phyloP scores from a whole-genome alignment of 2,888 invertebrate species.

The Clunio marinus region DNA sequence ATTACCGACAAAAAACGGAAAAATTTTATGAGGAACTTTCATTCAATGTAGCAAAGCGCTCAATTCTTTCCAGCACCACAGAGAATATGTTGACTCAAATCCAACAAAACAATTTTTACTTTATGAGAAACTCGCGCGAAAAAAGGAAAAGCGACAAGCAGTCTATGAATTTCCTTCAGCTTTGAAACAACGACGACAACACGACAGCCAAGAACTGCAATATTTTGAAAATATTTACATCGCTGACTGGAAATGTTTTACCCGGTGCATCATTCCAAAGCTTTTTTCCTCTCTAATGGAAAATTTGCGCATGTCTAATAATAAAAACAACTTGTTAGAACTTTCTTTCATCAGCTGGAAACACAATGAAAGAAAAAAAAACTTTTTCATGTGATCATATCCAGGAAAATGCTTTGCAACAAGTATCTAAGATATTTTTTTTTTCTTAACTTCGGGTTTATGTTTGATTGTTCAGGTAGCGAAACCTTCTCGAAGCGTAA shows the following conservation, averaged over 20 bases:
- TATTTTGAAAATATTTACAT: too few species aligned
- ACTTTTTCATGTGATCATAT: neutral
- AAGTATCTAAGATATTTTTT: neutral
- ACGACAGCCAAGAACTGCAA: neutral
- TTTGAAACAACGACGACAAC: neutral
- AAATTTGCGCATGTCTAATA: neutral
- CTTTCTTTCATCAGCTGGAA: neutral
- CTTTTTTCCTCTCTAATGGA: neutral
- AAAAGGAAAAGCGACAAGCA: neutral
- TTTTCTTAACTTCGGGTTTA: too few species aligned
- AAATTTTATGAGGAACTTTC: neutral
- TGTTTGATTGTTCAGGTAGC: too few species aligned
- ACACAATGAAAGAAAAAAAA: neutral
- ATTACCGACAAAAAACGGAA: neutral
- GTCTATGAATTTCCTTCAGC: neutral
- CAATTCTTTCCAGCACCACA: slow-evolving; percentile 11
- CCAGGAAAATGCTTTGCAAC: neutral
- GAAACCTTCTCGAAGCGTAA: too few species aligned
- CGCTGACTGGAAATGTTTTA: neutral
- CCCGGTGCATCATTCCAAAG: neutral
- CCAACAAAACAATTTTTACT: neutral
- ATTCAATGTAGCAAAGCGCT: neutral
- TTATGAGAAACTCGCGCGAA: neutral
- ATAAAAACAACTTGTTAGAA: neutral
- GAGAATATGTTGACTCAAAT: neutral